Percentiles rank a stretch among this genome's conserved stretches.
Conservation (phyloP, 92 coral and sea anemone species). For the Umimayanthus chanpuru region DNA sequence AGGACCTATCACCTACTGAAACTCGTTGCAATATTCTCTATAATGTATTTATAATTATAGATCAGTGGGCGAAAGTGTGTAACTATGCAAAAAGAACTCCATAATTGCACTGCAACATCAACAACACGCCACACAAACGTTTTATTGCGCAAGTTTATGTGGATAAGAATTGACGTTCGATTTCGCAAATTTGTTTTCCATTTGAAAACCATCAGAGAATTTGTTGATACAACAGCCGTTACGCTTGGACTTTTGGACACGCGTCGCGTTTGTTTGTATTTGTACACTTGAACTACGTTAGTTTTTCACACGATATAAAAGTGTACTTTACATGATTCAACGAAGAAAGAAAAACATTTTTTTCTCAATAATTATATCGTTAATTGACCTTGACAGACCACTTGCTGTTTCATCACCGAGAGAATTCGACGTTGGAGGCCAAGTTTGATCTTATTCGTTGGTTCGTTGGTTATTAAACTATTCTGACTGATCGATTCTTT, state of each 20-base stretch:
- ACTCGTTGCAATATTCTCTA: neutral
- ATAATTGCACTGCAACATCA: neutral
- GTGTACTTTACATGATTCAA: constrained; percentile 10
- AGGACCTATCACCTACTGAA: neutral
- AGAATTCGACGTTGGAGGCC: neutral
- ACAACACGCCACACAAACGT: neutral
- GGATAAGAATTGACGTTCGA: neutral
- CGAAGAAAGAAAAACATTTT: constrained; percentile 3
- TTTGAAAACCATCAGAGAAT: neutral
- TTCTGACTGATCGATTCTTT: constrained; percentile 23
- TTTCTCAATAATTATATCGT: neutral
- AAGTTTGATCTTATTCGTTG: constrained; percentile 16
- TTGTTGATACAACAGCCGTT: neutral
- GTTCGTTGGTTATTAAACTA: neutral
- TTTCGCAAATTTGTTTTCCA: neutral
- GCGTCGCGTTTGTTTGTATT: constrained; percentile 11
- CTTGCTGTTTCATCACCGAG: neutral
- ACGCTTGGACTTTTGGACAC: neutral
- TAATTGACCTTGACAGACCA: constrained; percentile 30
- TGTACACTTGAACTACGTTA: constrained; percentile 7
- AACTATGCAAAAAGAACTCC: neutral
- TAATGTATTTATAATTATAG: neutral
- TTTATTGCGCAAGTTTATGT: neutral
- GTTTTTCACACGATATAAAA: constrained; percentile 3
- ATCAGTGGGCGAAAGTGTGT: neutral